These are phyloP conservation scores for Acridotheres tristis DNA, from an alignment of 2,797 vertebrate species.

Conservation along the genomic window DNA sequence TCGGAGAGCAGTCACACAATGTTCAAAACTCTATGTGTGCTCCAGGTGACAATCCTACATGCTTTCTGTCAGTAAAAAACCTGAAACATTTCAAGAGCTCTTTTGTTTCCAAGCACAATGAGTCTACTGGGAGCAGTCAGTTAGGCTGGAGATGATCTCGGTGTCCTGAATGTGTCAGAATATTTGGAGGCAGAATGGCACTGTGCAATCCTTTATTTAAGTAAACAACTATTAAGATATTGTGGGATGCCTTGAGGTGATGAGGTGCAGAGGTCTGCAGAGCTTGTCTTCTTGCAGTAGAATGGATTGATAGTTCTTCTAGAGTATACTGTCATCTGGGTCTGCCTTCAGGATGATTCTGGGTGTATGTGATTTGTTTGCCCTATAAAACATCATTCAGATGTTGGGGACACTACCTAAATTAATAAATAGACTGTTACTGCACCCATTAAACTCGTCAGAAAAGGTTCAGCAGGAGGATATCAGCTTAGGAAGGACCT, in stretches of 20 bases:
- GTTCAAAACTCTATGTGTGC: neutral
- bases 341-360: neutral
- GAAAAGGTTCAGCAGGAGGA: neutral
- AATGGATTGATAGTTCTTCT: neutral
- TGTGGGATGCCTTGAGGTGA: neutral
- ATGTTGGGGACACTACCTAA: neutral
- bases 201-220: neutral
- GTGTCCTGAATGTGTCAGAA: neutral
- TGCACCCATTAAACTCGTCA: accelerated
- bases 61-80: neutral
- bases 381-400: neutral
- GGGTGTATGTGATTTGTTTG: neutral
- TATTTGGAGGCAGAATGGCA: neutral
- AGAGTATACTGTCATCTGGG: neutral
- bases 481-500: neutral
- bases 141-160: accelerated
- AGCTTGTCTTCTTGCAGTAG: neutral
- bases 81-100: neutral
- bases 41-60: neutral
- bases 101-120: neutral
- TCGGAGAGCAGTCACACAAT: neutral
- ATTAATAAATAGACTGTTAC: neutral
- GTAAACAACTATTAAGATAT: neutral
- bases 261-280: neutral
- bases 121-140: neutral